These are phyloP conservation scores for Epicampocera succincta DNA, from an alignment of 2,888 invertebrate genomes.

Conservation along the genomic window DNA sequence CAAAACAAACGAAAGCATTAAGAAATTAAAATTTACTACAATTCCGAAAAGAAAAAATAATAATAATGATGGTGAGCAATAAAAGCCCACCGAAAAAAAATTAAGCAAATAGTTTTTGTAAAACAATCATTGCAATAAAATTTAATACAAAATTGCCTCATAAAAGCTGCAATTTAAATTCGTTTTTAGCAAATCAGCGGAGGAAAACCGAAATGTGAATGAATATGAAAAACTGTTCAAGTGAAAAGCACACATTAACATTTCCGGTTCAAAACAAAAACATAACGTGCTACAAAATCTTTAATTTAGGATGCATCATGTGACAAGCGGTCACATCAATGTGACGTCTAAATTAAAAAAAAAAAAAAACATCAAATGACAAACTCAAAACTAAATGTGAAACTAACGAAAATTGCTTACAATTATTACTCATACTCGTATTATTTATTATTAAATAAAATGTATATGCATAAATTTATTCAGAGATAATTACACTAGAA, in stretches of 20 bases:
- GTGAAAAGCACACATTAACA: slow-evolving; percentile 28
- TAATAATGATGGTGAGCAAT: background rate
- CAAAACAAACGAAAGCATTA: slow-evolving; percentile 35
- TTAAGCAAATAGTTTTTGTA: background rate
- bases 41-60: background rate
- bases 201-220: slow-evolving; percentile 34
- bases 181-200: slow-evolving; percentile 10
- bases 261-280: slow-evolving; percentile 47
- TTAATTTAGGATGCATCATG: background rate
- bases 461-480: no score
- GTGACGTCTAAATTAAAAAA: slow-evolving; percentile 19
- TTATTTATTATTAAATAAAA: background rate
- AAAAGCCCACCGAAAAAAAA: background rate
- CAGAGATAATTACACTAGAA: background rate
- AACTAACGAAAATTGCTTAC: slow-evolving; percentile 9
- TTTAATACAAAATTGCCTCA: slow-evolving; percentile 29
- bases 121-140: slow-evolving; percentile 22
- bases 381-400: slow-evolving; percentile 17
- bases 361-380: slow-evolving; percentile 20
- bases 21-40: slow-evolving; percentile 25
- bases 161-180: slow-evolving; percentile 25
- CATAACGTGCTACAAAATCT: slow-evolving; percentile 21
- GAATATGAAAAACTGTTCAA: slow-evolving; percentile 36
- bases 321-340: slow-evolving; percentile 27
- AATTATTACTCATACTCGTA: slow-evolving; percentile 46